These are phyloP conservation scores for Psophia crepitans DNA, from an alignment of 2,113 vertebrate genomes.

Conservation along the genomic window DNA sequence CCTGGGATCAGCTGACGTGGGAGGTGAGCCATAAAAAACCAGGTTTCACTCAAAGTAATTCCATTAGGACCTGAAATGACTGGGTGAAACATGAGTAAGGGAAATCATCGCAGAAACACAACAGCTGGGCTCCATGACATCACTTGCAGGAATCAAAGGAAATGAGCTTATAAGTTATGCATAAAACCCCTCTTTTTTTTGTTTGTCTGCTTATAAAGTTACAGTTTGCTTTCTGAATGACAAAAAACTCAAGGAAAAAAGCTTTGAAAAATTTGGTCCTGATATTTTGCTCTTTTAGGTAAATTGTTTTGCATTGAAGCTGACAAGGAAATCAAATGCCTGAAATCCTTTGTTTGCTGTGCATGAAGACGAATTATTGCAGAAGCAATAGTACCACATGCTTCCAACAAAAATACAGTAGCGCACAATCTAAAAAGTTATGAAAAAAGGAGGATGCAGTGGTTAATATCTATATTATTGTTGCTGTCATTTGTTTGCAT, in stretches of 20 bases:
- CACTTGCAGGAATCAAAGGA: constrained; percentile 72
- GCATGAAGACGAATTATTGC: constrained; percentile 43
- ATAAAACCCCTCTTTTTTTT: constrained; percentile 45
- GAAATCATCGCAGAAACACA: constrained; percentile 67
- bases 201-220: constrained; percentile 61
- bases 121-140: constrained; percentile 80
- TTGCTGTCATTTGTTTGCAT: constrained; percentile 44
- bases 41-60: constrained; percentile 68
- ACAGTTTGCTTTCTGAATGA: constrained; percentile 45
- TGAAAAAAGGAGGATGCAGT: background rate
- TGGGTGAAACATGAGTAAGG: constrained; percentile 76
- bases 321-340: constrained; percentile 72
- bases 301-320: constrained; percentile 61
- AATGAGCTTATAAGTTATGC: constrained; percentile 69
- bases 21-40: constrained; percentile 65
- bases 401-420: constrained; percentile 47
- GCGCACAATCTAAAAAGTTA: constrained; percentile 10
- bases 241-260: background rate
- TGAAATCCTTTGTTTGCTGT: constrained; percentile 56
- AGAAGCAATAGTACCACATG: constrained; percentile 32
- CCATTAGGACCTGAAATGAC: constrained; percentile 73
- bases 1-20: constrained; percentile 68
- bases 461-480: constrained; percentile 60
- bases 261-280: constrained; percentile 55
- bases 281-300: constrained; percentile 64